Evolutionary conservation across 1,140 invertebrate genomes (phyloP).

Genomic region (fruit fly (Drosophila melanogaster)): DNA sequence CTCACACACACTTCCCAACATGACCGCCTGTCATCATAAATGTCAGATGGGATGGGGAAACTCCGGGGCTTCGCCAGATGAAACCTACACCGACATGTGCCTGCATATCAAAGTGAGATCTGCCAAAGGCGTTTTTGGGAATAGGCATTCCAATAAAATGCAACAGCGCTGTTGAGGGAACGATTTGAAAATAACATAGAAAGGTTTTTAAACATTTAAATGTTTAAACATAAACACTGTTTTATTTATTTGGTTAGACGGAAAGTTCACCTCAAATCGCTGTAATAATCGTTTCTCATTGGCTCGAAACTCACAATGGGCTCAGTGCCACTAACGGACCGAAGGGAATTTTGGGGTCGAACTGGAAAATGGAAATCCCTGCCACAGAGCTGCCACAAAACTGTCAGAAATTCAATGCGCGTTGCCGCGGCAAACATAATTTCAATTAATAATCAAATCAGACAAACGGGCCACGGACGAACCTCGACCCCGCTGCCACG

Average conservation of each 20-base stretch:
- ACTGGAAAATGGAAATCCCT: conserved; percentile 21
- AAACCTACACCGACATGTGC: conserved; percentile 51
- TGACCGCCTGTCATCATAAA: conserved; percentile 79
- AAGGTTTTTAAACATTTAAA: neutral
- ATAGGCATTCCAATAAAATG: conserved; percentile 17
- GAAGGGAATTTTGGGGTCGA: conserved; percentile 16
- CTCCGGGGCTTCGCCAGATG: conserved; percentile 19
- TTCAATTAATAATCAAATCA: conserved; percentile 80
- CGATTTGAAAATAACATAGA: neutral
- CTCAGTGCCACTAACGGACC: conserved; percentile 35
- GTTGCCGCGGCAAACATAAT: conserved; percentile 67
- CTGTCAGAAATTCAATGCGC: conserved; percentile 76
- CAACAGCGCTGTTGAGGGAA: neutral
- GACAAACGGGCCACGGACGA: conserved; percentile 53
- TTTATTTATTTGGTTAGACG: too few relatives aligned
- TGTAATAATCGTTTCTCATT: conserved; percentile 4
- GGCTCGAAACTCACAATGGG: conserved; percentile 39
- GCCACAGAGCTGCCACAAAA: conserved; percentile 62
- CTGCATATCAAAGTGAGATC: conserved; percentile 41
- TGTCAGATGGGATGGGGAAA: conserved; percentile 46
- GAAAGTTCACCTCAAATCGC: conserved; percentile 5
- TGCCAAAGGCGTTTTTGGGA: conserved; percentile 4
- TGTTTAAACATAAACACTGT: too few relatives aligned
- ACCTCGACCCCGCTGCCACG: conserved; percentile 24
- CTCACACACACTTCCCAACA: conserved; percentile 36